A percentile compares a stretch with the other conserved stretches of the same genome.
Evolutionary conservation across 2,797 vertebrate species (phyloP).

Genomic region (Orestias chungarensis): DNA sequence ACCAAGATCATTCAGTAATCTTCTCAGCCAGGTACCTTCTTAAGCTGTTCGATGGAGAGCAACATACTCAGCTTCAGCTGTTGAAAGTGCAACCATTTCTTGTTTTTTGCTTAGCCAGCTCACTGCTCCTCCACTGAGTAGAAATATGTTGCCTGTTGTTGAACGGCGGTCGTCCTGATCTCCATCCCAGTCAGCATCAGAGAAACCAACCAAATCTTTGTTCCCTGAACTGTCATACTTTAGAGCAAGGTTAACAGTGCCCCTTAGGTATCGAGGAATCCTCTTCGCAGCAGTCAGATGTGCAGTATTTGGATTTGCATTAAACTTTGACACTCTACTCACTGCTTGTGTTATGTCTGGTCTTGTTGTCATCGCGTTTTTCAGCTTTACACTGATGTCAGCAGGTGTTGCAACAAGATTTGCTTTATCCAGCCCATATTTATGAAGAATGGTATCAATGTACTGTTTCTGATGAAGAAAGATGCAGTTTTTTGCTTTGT

Average conservation of each 20-base stretch:
- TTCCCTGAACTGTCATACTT: slow-evolving; percentile 37
- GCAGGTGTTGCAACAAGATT: too few relatives aligned
- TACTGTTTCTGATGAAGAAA: too few relatives aligned
- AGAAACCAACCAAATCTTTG: slow-evolving; percentile 10
- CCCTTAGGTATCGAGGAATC: too few relatives aligned
- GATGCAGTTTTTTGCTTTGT: too few relatives aligned
- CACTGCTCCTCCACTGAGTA: slow-evolving; percentile 37
- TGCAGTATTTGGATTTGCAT: too few relatives aligned
- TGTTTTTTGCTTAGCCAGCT: slow-evolving; percentile 43
- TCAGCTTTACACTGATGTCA: slow-evolving; percentile 13
- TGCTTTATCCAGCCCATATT: too few relatives aligned
- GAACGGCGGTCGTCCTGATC: slow-evolving; percentile 18
- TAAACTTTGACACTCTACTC: too few relatives aligned
- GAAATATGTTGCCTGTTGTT: slow-evolving; percentile 32
- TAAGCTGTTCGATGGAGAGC: slow-evolving; percentile 37
- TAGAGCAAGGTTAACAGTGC: neutral
- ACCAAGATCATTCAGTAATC: slow-evolving; percentile 38
- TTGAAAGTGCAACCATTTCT: slow-evolving; percentile 46
- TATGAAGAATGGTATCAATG: too few relatives aligned
- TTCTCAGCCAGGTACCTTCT: neutral
- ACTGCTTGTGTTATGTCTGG: too few relatives aligned
- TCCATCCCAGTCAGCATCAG: slow-evolving; percentile 6
- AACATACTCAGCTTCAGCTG: slow-evolving; percentile 38
- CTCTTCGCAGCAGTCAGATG: too few relatives aligned
- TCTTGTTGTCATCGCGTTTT: too few relatives aligned